Conservation (phyloP, 2,888 invertebrate genomes). For the Rhingia campestris region DNA sequence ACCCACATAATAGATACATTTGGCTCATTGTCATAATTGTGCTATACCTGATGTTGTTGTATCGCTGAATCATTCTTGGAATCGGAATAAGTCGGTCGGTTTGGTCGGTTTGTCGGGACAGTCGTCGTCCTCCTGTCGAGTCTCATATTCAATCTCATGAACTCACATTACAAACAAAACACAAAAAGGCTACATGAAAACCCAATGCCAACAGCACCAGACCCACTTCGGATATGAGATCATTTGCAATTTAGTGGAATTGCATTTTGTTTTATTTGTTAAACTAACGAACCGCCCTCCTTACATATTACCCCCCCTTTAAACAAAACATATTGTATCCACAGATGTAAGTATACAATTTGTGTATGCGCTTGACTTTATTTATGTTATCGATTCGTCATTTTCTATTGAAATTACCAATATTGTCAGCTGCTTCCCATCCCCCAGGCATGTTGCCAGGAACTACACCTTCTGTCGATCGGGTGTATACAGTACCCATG, state of each 20-base stretch:
- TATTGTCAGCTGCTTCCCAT: no score
- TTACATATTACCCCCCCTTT: no score
- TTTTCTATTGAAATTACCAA: neutral
- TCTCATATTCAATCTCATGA: slow-evolving; percentile 48
- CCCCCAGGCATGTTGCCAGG: no score
- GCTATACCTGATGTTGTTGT: slow-evolving; percentile 40
- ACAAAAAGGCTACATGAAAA: neutral
- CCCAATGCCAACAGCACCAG: neutral
- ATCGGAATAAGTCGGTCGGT: slow-evolving; percentile 1
- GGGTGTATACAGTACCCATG: neutral
- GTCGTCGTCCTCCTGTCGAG: slow-evolving; percentile 34
- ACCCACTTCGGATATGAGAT: slow-evolving; percentile 53
- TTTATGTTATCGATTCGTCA: slow-evolving; percentile 42
- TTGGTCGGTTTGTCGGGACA: neutral
- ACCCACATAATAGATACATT: slow-evolving; percentile 34
- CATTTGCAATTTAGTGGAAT: slow-evolving; percentile 44
- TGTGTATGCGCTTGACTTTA: slow-evolving; percentile 4
- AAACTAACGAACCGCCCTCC: slow-evolving; percentile 37
- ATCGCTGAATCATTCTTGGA: slow-evolving; percentile 36
- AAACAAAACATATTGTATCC: no score
- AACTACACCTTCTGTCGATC: neutral
- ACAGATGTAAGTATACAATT: neutral
- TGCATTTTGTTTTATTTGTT: slow-evolving; percentile 39
- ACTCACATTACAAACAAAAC: slow-evolving; percentile 44
- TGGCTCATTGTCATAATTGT: slow-evolving; percentile 31